Conservation (phyloP, 1,140 invertebrate species). For the Condylostylus longicornis region DNA sequence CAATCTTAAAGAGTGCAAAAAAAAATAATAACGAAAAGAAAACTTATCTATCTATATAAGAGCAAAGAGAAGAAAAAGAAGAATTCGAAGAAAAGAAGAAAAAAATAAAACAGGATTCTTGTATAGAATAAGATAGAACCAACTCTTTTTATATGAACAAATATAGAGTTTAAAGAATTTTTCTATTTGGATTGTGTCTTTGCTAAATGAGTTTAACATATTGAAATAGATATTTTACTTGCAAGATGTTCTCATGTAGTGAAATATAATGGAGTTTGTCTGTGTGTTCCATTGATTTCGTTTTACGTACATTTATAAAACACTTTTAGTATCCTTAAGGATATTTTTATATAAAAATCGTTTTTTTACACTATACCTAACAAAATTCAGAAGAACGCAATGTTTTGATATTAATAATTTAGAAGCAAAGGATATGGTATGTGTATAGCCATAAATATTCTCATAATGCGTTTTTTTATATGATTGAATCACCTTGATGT, state of each 20-base stretch:
- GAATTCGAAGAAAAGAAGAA: not conserved
- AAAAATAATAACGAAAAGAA: not conserved
- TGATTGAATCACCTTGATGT: too few relatives aligned
- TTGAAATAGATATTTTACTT: constrained; percentile 6
- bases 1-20: not conserved
- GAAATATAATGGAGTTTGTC: not conserved
- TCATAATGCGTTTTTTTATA: too few relatives aligned
- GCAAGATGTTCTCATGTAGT: not conserved
- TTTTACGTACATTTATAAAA: not conserved
- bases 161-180: constrained; percentile 3
- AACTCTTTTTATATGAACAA: not conserved
- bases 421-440: too few relatives aligned
- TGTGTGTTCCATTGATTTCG: not conserved
- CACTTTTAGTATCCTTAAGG: too few relatives aligned
- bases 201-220: not conserved
- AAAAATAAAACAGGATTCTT: not conserved
- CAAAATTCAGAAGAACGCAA: too few relatives aligned
- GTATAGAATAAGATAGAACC: not conserved
- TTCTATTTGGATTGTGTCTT: not conserved
- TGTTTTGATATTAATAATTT: too few relatives aligned
- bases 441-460: too few relatives aligned
- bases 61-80: not conserved
- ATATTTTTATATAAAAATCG: too few relatives aligned
- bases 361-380: too few relatives aligned
- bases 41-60: too few relatives aligned